Evolutionary conservation across 2,888 invertebrate species (phyloP).

Genomic region (Drosophila sordidapex): DNA sequence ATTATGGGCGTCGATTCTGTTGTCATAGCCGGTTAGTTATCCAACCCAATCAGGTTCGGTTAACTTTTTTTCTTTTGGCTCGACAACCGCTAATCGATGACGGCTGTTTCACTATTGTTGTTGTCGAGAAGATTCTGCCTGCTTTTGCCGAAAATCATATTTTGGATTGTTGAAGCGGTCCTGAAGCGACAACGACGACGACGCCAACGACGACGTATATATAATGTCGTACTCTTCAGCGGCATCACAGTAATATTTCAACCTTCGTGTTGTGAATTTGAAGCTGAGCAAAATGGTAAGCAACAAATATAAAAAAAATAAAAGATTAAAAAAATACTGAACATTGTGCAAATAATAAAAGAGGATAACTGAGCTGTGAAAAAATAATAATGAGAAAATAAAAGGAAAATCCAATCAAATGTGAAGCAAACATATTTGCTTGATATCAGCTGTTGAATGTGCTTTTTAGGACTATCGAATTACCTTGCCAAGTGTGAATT

Average conservation of each 20-base stretch:
- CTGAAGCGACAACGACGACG: slow-evolving; percentile 62
- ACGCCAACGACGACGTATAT: slow-evolving; percentile 72
- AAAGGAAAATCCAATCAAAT: not conserved
- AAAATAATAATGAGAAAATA: not conserved
- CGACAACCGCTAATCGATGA: slow-evolving; percentile 41
- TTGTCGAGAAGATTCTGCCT: slow-evolving; percentile 77
- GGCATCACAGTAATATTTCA: slow-evolving; percentile 81
- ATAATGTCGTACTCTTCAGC: slow-evolving; percentile 78
- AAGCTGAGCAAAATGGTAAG: slow-evolving; percentile 82
- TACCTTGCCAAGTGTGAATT: not conserved
- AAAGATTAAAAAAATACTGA: not conserved
- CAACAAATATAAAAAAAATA: slow-evolving; percentile 49
- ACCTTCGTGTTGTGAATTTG: slow-evolving; percentile 82
- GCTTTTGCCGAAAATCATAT: slow-evolving; percentile 55
- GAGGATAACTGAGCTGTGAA: slow-evolving; percentile 55
- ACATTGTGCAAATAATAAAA: slow-evolving; percentile 20
- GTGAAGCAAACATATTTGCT: slow-evolving; percentile 14
- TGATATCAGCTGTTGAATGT: slow-evolving; percentile 6
- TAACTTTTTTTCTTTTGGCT: slow-evolving; percentile 48
- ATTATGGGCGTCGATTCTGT: slow-evolving; percentile 76
- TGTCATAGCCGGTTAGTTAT: slow-evolving; percentile 81
- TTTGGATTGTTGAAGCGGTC: slow-evolving; percentile 65
- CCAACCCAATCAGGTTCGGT: slow-evolving; percentile 76
- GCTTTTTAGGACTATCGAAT: not conserved
- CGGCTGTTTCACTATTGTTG: slow-evolving; percentile 26